phyloP scores from a whole-genome alignment of 2,797 vertebrate species.

The Parambassis ranga region DNA sequence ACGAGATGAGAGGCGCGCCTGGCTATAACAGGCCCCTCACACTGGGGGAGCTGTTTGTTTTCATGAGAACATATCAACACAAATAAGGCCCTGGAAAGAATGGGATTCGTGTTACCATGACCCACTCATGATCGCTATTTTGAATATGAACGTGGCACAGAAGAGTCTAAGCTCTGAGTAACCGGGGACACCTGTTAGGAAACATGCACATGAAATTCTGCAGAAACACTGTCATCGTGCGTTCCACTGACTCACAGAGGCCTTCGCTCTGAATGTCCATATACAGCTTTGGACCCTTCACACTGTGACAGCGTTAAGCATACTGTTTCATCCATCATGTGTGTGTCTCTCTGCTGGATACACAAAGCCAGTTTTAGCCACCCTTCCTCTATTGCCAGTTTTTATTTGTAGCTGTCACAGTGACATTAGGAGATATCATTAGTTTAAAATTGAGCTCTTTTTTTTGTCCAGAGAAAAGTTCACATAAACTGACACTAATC shows the following conservation, averaged over 20 bases:
- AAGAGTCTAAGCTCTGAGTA: conserved; percentile 47
- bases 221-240: conserved; percentile 66
- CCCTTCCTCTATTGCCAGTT: background rate
- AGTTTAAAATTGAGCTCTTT: conserved; percentile 13
- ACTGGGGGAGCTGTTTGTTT: conserved; percentile 62
- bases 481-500: conserved; percentile 49
- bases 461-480: conserved; percentile 12
- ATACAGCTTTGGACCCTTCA: conserved; percentile 23
- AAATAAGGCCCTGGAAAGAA: conserved; percentile 73
- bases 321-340: background rate
- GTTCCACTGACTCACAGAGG: conserved; percentile 64
- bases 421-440: conserved; percentile 6
- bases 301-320: background rate
- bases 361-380: background rate
- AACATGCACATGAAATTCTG: conserved; percentile 63
- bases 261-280: conserved; percentile 24
- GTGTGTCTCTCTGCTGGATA: background rate
- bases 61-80: conserved; percentile 66
- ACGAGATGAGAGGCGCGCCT: conserved; percentile 8
- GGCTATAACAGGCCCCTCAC: conserved; percentile 48
- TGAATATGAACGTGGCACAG: conserved; percentile 65
- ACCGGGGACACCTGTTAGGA: conserved; percentile 69
- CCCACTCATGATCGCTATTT: conserved; percentile 71
- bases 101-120: conserved; percentile 72
- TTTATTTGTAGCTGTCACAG: background rate